These are phyloP conservation scores for Nesogale talazaci DNA, from an alignment of 2,113 vertebrate species.

Conservation along the genomic window DNA sequence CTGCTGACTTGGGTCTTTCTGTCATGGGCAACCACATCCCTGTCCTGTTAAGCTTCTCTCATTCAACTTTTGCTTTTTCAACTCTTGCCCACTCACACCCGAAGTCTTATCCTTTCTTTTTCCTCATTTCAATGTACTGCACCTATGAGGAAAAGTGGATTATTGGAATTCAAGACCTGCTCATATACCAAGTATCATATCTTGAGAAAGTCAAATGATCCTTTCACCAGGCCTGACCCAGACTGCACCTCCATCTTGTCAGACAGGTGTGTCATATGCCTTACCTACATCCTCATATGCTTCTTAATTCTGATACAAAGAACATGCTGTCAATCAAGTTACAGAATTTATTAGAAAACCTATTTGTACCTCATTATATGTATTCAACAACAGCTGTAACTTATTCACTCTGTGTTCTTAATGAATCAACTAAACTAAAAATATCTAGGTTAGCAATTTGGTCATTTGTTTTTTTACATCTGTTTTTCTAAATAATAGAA, in stretches of 20 bases:
- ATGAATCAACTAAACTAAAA: background rate
- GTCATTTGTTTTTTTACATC: background rate
- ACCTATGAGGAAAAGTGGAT: background rate
- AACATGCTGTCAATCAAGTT: accelerated
- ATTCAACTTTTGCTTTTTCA: background rate
- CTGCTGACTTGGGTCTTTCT: background rate
- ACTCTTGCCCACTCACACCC: background rate
- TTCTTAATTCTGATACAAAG: background rate
- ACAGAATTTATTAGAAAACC: background rate
- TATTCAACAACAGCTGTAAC: no score
- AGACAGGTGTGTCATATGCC: background rate
- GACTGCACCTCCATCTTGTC: background rate
- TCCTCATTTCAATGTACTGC: no score
- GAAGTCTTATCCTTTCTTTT: background rate
- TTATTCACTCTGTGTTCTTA: background rate
- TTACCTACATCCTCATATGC: accelerated
- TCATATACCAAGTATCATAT: background rate
- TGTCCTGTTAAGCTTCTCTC: no score
- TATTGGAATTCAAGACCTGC: background rate
- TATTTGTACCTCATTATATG: no score
- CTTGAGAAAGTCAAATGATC: background rate
- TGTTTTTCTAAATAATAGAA: background rate
- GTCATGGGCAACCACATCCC: background rate
- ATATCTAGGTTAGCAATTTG: background rate
- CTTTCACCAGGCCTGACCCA: background rate